phyloP scores from a whole-genome alignment of 2,888 invertebrate genomes.

The Tillus elongatus region DNA sequence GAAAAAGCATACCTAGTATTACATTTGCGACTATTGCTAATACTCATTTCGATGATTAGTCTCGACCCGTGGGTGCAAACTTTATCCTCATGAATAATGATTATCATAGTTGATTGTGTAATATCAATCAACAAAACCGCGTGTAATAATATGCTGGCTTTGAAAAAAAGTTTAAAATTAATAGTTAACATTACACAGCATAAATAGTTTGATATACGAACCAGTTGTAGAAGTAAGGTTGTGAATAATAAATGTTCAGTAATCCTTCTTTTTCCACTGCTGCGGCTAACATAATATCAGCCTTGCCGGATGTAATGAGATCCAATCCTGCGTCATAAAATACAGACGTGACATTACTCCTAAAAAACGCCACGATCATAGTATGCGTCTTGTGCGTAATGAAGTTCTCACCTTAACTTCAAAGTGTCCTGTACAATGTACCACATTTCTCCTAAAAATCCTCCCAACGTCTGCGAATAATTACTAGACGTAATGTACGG shows the following conservation, averaged over 20 bases:
- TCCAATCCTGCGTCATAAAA: conserved; percentile 29
- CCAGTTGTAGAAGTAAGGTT: conserved; percentile 37
- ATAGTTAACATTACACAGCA: no score
- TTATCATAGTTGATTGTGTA: no score
- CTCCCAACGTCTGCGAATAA: conserved; percentile 30
- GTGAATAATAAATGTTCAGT: conserved; percentile 29
- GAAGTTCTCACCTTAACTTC: conserved; percentile 35
- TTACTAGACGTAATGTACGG: conserved; percentile 35
- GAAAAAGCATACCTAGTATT: no score
- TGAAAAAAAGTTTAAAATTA: no score
- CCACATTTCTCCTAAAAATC: conserved; percentile 42
- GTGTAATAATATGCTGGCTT: no score
- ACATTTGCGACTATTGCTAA: no score
- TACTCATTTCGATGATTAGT: no score
- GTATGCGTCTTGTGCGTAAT: neutral
- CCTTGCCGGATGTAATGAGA: conserved; percentile 26
- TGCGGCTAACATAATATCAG: conserved; percentile 34
- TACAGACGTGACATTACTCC: conserved; percentile 25
- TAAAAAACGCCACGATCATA: conserved; percentile 14
- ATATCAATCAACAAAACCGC: no score
- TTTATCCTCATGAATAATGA: no score
- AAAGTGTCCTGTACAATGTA: conserved; percentile 33
- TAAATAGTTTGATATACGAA: conserved; percentile 19
- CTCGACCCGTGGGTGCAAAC: no score
- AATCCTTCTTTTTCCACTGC: conserved; percentile 27